Conservation (phyloP, 2,113 vertebrate genomes). For the Podilymbus podiceps region DNA sequence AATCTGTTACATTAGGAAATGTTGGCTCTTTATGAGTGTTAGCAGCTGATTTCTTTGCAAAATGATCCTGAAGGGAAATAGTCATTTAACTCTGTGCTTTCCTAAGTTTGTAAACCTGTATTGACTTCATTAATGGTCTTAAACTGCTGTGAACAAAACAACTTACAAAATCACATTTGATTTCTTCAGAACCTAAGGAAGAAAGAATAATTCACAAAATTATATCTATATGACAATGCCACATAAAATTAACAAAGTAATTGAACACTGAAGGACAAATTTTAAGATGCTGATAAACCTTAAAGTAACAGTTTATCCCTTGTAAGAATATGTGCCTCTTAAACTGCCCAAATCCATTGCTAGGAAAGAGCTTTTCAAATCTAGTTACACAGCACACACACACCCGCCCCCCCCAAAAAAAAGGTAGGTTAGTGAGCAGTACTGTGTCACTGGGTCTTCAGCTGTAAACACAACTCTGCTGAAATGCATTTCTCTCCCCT, state of each 20-base stretch:
- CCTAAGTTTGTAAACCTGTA: neutral
- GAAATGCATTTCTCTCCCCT: neutral
- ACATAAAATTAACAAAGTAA: neutral
- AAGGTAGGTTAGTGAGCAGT: neutral
- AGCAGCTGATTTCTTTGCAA: neutral
- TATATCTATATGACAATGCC: neutral
- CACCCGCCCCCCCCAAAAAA: neutral
- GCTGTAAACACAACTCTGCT: neutral
- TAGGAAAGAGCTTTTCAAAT: neutral
- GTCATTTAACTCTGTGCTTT: neutral
- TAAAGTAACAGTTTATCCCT: neutral
- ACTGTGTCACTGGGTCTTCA: neutral
- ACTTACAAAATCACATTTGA: neutral
- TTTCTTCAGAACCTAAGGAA: neutral
- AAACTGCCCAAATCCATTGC: neutral
- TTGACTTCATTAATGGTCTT: neutral
- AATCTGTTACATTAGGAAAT: neutral
- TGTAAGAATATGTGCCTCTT: neutral
- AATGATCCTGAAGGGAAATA: neutral
- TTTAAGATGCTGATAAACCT: neutral
- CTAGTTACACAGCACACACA: fast-evolving
- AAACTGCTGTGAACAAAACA: neutral
- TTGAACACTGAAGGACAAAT: neutral
- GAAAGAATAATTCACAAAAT: neutral
- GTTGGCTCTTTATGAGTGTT: neutral